phyloP scores from a whole-genome alignment of 2,888 invertebrate species.

The Zelleria hepariella region DNA sequence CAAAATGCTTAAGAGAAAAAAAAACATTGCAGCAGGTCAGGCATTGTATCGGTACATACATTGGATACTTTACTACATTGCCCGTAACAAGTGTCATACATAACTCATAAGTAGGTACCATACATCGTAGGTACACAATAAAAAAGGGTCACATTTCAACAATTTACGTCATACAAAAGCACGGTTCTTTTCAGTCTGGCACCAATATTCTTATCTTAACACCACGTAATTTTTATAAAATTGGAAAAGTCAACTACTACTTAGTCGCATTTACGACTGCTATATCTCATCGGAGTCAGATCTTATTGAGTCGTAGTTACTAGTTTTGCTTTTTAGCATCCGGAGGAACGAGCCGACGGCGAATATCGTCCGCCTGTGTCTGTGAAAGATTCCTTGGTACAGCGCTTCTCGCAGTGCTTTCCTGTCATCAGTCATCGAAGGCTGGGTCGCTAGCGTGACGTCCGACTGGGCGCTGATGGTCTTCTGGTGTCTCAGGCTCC shows the following conservation, averaged over 20 bases:
- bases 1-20: too few species aligned
- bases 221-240: conserved; percentile 2
- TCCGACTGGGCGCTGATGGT: conserved; percentile 74
- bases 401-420: conserved; percentile 81
- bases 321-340: conserved; percentile 81
- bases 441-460: conserved; percentile 62
- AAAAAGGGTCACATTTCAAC: not conserved
- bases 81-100: too few species aligned
- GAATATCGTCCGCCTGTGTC: conserved; percentile 81
- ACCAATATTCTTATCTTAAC: conserved; percentile 35
- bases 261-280: conserved; percentile 39
- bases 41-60: too few species aligned
- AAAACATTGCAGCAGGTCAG: too few species aligned
- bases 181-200: conserved; percentile 54
- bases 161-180: conserved; percentile 32
- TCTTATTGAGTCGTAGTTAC: conserved; percentile 82
- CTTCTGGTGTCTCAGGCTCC: conserved; percentile 73
- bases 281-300: conserved; percentile 71
- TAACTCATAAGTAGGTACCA: too few species aligned
- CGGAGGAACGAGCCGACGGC: conserved; percentile 82
- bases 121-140: too few species aligned
- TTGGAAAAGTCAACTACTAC: conserved; percentile 19
- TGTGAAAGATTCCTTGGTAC: conserved; percentile 84
- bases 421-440: conserved; percentile 70
- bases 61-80: too few species aligned